Percentiles rank a stretch among this genome's conserved stretches.
phyloP scores from a whole-genome alignment of 2,888 invertebrate genomes.

The Spisula solida region DNA sequence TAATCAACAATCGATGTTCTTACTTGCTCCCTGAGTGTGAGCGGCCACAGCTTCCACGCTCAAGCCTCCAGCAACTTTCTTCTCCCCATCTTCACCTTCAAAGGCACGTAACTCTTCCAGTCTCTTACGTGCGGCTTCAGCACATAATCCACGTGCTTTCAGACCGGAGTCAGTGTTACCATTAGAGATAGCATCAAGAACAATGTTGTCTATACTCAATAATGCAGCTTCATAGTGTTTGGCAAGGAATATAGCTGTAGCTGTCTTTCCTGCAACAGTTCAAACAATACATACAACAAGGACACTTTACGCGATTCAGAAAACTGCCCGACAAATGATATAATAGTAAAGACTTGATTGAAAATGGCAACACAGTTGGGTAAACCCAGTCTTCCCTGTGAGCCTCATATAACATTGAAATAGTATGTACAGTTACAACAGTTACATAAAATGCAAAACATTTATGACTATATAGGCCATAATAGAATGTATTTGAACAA shows the following conservation, averaged over 20 bases:
- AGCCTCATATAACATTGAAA: too few species aligned
- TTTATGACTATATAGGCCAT: too few species aligned
- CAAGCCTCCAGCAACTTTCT: slow-evolving; percentile 82
- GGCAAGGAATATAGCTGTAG: slow-evolving; percentile 84
- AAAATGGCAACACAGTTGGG: too few species aligned
- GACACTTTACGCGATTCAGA: too few species aligned
- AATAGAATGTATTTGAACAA: too few species aligned
- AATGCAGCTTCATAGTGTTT: slow-evolving; percentile 86
- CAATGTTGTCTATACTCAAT: slow-evolving; percentile 86
- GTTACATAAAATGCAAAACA: too few species aligned
- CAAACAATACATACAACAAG: background rate
- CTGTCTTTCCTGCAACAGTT: slow-evolving; percentile 84
- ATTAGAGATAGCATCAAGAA: slow-evolving; percentile 87
- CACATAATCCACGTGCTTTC: slow-evolving; percentile 85
- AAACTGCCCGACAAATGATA: too few species aligned
- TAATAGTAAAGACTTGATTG: too few species aligned
- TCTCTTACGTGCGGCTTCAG: slow-evolving; percentile 84
- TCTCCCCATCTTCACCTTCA: slow-evolving; percentile 83
- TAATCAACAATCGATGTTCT: slow-evolving; percentile 2
- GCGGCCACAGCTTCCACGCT: slow-evolving; percentile 87
- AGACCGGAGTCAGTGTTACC: slow-evolving; percentile 85
- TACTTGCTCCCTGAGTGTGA: slow-evolving; percentile 84
- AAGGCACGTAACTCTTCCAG: slow-evolving; percentile 81
- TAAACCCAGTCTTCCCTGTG: too few species aligned
- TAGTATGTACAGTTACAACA: too few species aligned